phyloP scores from a whole-genome alignment of 2,113 vertebrate genomes.

The Paramormyrops kingsleyae region DNA sequence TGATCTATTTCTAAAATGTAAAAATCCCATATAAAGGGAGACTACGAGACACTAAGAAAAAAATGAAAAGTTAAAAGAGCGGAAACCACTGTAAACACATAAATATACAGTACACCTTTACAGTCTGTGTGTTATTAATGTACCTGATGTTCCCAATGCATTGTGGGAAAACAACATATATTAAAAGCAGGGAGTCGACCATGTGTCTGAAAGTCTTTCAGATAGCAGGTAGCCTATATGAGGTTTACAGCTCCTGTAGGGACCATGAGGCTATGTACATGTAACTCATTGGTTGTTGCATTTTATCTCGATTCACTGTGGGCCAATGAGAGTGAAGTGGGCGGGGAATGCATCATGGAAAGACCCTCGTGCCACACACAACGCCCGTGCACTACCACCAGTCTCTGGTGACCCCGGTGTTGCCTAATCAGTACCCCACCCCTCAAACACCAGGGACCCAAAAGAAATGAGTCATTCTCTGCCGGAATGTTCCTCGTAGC shows the following conservation, averaged over 20 bases:
- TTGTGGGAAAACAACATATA: neutral
- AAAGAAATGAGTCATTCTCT: neutral
- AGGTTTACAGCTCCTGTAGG: neutral
- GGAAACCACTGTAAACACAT: neutral
- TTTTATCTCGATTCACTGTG: neutral
- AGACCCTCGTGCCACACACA: neutral
- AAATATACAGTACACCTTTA: neutral
- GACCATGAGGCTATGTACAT: neutral
- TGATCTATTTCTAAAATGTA: neutral
- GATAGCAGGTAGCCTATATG: neutral
- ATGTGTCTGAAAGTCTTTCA: neutral
- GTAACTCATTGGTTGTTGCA: neutral
- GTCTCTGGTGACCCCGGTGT: neutral
- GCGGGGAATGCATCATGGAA: neutral
- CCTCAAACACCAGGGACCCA: neutral
- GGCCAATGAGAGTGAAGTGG: neutral
- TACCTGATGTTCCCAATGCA: neutral
- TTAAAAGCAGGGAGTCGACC: neutral
- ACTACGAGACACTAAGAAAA: neutral
- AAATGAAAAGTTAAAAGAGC: neutral
- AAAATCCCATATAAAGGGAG: neutral
- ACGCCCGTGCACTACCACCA: neutral
- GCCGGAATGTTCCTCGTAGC: neutral
- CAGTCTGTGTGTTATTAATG: neutral
- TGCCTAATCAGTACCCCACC: neutral